A percentile compares a stretch with the other conserved stretches of the same genome.
Conservation (phyloP, 1,140 invertebrate genomes). For the Pogonomyrmex barbatus region DNA sequence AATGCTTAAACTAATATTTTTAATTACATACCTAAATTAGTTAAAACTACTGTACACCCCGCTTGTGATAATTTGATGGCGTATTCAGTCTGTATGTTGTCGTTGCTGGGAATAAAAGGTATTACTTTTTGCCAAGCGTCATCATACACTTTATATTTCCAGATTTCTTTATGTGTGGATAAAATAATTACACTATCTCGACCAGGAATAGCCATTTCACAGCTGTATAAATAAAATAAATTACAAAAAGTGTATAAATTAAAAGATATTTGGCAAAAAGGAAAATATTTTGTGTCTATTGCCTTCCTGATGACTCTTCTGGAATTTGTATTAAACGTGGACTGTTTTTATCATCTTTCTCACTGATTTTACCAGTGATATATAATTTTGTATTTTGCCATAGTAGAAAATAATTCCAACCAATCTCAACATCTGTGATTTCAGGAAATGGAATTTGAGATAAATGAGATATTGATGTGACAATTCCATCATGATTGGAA, state of each 20-base stretch:
- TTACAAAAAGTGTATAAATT: conserved; percentile 23
- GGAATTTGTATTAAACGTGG: conserved; percentile 77
- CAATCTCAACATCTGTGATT: conserved; percentile 80
- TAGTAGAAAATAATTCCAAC: conserved; percentile 83
- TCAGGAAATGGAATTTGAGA: conserved; percentile 71
- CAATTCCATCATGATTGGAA: conserved; percentile 49
- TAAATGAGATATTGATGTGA: conserved; percentile 74
- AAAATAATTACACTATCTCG: conserved; percentile 77
- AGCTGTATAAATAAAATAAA: conserved; percentile 70
- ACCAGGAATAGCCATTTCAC: conserved; percentile 75
- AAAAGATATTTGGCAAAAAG: background rate
- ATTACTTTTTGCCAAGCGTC: conserved; percentile 79
- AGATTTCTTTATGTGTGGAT: conserved; percentile 76
- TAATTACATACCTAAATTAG: conserved; percentile 79
- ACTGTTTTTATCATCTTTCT: conserved; percentile 23
- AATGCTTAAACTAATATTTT: background rate
- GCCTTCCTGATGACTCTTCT: conserved; percentile 69
- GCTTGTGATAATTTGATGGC: conserved; percentile 78
- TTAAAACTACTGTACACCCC: conserved; percentile 79
- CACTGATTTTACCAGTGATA: conserved; percentile 74
- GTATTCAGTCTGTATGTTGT: conserved; percentile 72
- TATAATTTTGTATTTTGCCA: conserved; percentile 78
- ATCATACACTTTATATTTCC: conserved; percentile 80
- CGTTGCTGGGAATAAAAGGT: conserved; percentile 74
- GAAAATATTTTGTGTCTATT: conserved; percentile 35